phyloP scores from a whole-genome alignment of 23 tunicate genomes.

The Clavelina lepadiformis region DNA sequence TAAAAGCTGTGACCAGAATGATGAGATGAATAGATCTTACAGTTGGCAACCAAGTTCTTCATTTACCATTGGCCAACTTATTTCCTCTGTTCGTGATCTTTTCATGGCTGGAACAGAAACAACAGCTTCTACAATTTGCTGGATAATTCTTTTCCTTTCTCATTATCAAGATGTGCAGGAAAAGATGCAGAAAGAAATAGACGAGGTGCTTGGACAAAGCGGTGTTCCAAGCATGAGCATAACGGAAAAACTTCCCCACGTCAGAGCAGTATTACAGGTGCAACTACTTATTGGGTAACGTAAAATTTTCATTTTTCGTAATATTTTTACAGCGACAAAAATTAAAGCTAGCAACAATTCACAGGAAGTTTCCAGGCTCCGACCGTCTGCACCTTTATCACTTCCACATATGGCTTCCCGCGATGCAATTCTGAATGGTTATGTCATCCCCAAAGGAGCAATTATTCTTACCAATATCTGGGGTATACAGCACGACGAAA shows the following conservation, averaged over 20 bases:
- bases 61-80: background rate
- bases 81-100: slow-evolving; percentile 22
- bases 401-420: slow-evolving; percentile 33
- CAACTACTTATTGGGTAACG: no score
- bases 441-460: slow-evolving; percentile 42
- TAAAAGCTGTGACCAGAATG: no score
- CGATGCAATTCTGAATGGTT: slow-evolving; percentile 35
- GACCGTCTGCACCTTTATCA: slow-evolving; percentile 47
- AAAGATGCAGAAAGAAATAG: slow-evolving; percentile 31
- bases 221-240: slow-evolving; percentile 3
- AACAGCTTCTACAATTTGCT: slow-evolving; percentile 33
- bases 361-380: slow-evolving; percentile 51
- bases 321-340: no score
- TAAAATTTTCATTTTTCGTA: no score
- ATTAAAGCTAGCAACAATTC: no score
- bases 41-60: background rate
- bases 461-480: slow-evolving; percentile 38
- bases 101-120: slow-evolving; percentile 53
- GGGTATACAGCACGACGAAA: slow-evolving; percentile 47
- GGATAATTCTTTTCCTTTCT: slow-evolving; percentile 26
- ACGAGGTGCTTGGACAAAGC: slow-evolving; percentile 32
- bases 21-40: no score
- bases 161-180: slow-evolving; percentile 22
- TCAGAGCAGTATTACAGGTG: slow-evolving; percentile 15
- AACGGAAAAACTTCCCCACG: slow-evolving; percentile 9